Evolutionary conservation across 2,113 vertebrate genomes (phyloP).

Genomic region (Brachypodius melanocephalos): DNA sequence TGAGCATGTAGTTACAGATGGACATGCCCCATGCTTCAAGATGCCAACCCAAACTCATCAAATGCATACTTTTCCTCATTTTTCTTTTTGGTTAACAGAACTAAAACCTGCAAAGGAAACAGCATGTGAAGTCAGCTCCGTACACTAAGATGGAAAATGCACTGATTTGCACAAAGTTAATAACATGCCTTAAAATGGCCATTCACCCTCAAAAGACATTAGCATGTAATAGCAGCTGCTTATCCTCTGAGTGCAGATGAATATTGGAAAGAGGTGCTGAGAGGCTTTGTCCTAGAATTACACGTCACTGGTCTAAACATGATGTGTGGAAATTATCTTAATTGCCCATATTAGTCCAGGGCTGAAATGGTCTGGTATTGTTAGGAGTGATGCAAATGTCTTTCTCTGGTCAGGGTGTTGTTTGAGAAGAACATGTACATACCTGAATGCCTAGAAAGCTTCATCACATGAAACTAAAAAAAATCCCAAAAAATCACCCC

Average conservation of each 20-base stretch:
- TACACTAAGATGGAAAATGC: not conserved
- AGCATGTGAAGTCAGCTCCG: not conserved
- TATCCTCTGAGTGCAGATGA: not conserved
- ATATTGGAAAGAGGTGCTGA: not conserved
- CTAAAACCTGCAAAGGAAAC: not conserved
- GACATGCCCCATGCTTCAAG: not conserved
- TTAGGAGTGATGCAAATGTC: not conserved
- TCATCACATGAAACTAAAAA: not conserved
- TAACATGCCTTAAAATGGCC: not conserved
- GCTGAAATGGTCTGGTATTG: not conserved
- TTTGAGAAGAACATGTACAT: not conserved
- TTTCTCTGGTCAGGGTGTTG: not conserved
- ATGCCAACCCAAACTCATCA: not conserved
- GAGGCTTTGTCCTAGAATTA: conserved; percentile 29
- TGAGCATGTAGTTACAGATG: not conserved
- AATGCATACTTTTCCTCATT: not conserved
- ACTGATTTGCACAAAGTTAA: not conserved
- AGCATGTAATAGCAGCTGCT: conserved; percentile 40
- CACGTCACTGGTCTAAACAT: not conserved
- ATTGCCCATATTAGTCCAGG: not conserved
- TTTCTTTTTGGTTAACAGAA: not conserved
- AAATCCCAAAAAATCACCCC: not conserved
- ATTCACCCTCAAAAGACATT: conserved; percentile 12
- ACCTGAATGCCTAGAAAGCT: not conserved
- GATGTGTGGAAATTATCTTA: conserved; percentile 33